Base-by-base conservation (phyloP, 2,888 invertebrate genomes). In the Amblyjoppa proteus region DNA sequence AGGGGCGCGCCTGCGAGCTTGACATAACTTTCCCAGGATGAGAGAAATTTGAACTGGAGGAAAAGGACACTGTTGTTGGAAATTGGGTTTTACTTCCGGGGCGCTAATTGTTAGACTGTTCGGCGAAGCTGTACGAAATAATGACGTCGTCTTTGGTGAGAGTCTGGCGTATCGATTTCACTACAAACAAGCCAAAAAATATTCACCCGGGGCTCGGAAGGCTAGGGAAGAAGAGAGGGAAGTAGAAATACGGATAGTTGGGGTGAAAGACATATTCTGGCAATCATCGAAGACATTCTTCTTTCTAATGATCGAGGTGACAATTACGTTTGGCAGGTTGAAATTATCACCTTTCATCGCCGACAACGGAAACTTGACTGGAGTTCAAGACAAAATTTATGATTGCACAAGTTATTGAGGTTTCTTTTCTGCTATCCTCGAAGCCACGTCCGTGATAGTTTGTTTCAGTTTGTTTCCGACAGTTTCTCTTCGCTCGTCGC, bases 1-100 rank as follows among this genome's bases (percentile, higher is more conserved):
- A 31, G 64, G 31, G 64, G 49, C 49, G 64, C 49, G 75, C 0
- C 61, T n/a, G n/a, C 20, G 51, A 53, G 38, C 13, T 74, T 11
- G 25, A 13, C 25, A 73, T 38, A 9, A 53, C 53, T 56, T 74
- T 74, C 58, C 58, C 58, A 58, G 73, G 73, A 74, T 58, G 20
- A 11, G 41, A 58, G 73, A 58, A 25, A 16, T 38, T 49, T 20
- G 25, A 11, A 41, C 41, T 41, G 25, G 20, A 20, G 56, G n/a
- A 56, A 25, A n/a, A 53, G 7, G 20, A 53, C 53, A 20, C 2
- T n/a, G n/a, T 6, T 5, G 53, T 0, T 16, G 53, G 7, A 53
- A n/a, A 53, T 3, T 53, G 6, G 53, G 53, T 7, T 53, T 53
- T 6, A 9, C 41, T 41, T 41, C 11, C 5, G 53, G 20, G 53